Evolutionary conservation across 2,797 vertebrate genomes (phyloP).

Genomic region (Gallinago nigripennis): DNA sequence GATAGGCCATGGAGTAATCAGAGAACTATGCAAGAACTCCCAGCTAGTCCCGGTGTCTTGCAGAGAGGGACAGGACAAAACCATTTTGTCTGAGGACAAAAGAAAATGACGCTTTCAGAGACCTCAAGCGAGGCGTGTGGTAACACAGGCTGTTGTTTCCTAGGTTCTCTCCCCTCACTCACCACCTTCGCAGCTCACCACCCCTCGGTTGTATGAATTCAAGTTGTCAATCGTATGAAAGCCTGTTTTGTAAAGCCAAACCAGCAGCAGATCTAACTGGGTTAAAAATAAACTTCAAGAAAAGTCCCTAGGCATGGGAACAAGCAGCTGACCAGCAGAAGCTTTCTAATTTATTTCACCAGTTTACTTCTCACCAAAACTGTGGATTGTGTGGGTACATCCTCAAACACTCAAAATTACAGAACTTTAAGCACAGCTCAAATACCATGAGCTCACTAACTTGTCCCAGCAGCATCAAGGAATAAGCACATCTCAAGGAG

Average conservation of each 20-base stretch:
- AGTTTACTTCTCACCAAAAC: neutral
- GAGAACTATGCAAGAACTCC: neutral
- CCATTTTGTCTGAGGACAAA: neutral
- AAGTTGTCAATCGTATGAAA: conserved; percentile 2
- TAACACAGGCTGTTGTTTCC: neutral
- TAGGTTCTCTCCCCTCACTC: conserved; percentile 9
- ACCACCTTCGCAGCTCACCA: conserved; percentile 27
- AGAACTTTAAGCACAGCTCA: neutral
- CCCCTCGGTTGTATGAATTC: neutral
- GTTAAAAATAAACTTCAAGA: conserved; percentile 57
- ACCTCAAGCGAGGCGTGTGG: neutral
- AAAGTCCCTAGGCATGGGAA: neutral
- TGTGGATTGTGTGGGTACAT: neutral
- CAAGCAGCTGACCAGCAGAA: conserved; percentile 22
- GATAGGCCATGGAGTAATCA: neutral
- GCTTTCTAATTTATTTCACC: neutral
- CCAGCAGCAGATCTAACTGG: conserved; percentile 2
- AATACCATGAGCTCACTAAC: neutral
- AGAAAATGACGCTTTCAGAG: neutral
- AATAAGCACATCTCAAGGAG: neutral
- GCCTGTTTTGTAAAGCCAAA: conserved; percentile 15
- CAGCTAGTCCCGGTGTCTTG: neutral
- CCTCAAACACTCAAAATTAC: neutral
- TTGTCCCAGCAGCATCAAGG: neutral
- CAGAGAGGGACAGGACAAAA: neutral